Evolutionary conservation across 2,113 vertebrate genomes (phyloP).

Genomic region (Pollachius pollachius): DNA sequence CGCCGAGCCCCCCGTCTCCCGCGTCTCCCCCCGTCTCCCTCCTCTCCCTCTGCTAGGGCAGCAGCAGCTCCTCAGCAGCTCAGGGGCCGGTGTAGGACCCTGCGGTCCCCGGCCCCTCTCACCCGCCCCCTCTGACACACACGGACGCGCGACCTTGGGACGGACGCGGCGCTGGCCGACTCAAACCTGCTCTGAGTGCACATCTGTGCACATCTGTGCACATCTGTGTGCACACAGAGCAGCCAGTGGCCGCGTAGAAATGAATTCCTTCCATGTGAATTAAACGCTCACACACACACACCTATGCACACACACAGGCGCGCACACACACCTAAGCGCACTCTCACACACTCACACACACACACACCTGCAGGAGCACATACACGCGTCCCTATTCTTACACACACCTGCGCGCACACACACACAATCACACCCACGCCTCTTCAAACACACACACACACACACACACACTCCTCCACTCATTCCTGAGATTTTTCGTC

Average conservation of each 20-base stretch:
- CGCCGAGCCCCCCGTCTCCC: constrained; percentile 41
- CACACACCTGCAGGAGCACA: too few relatives aligned
- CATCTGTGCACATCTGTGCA: not conserved
- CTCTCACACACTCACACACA: not conserved
- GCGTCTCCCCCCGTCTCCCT: constrained; percentile 29
- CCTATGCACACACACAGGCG: not conserved
- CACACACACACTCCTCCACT: not conserved
- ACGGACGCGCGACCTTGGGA: constrained; percentile 66
- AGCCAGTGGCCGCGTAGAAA: not conserved
- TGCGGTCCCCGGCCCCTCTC: not conserved
- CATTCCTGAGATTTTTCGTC: constrained; percentile 13
- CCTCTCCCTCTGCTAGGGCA: constrained; percentile 42
- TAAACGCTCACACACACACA: constrained; percentile 6
- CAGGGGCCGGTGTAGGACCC: constrained; percentile 35
- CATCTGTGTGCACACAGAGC: not conserved
- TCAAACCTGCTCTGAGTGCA: constrained; percentile 6
- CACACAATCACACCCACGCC: constrained; percentile 3
- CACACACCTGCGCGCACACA: not conserved
- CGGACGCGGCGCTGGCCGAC: constrained; percentile 25
- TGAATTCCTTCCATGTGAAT: too few relatives aligned
- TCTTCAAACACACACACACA: constrained; percentile 15
- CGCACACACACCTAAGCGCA: too few relatives aligned
- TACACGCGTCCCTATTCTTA: too few relatives aligned
- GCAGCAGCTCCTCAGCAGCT: constrained; percentile 44
- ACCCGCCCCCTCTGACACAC: constrained; percentile 50